Evolutionary conservation across 2,888 invertebrate genomes (phyloP), one percentile per base, ranked within the genome.

Genomic region (Cryptocephalus moraei): DNA sequence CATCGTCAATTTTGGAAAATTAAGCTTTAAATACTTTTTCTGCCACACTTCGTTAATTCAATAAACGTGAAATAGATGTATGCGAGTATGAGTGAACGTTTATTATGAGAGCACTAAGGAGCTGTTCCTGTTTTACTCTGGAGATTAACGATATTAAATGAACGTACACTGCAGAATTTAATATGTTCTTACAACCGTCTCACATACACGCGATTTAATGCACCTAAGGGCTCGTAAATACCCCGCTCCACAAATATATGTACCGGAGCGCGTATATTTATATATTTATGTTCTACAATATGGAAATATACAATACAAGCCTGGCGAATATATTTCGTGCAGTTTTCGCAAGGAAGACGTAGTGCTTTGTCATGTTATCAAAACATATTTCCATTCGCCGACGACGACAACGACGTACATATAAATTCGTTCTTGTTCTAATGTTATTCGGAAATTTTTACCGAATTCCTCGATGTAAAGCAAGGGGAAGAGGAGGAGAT

Each of bases 281-380:
- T 65, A 66, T 66, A 67, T 67, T 67, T 67, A 67, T 66, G 67
- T 66, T 64, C 64, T 62, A 64, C 66, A 66, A 64, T 66, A 67
- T 66, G 65, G 62, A 63, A 66, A 66, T 66, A 66, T 66, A 66
- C 65, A 65, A 63, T 63, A 63, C 63, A 62, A 62, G 62, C 53
- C 56, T 47, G 53, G 54, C 55, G 58, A 57, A 61, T 60, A 62
- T 62, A 62, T 63, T 59, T 56, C 56, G 56, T 50, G 50, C 49
- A n/a, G 36, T 56, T 56, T 56, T 56, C 55, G 56, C 54, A 49
- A 52, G 56, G 58, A 54, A 57, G 60, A 61, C 59, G 56, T 61
- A 61, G 61, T 61, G 61, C 62, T 61, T 61, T 61, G 60, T 61
- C 60, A 53, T 61, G 62, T 62, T 62, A 62, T 62, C 60, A 60